A percentile compares a stretch with the other conserved stretches of the same genome.
Evolutionary conservation across 2,113 vertebrate species (phyloP).

Genomic region (Mesoclemmys tuberculata): DNA sequence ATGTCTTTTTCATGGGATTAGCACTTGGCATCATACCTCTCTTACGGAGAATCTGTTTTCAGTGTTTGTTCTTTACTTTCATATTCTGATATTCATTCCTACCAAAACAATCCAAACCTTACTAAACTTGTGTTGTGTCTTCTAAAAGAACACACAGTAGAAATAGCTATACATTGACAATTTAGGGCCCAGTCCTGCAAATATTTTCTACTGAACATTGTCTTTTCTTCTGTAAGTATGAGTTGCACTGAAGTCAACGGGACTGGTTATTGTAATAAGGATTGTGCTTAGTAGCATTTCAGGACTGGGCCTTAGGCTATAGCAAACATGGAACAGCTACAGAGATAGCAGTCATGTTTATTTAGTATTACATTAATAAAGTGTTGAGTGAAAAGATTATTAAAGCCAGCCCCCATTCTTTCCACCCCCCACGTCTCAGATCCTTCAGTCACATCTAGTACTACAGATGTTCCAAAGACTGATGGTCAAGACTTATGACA

Average conservation of each 20-base stretch:
- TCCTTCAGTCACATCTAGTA: accelerated
- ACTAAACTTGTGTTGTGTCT: neutral
- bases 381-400: neutral
- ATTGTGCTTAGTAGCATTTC: accelerated
- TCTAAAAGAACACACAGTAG: neutral
- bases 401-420: neutral
- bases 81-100: neutral
- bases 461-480: neutral
- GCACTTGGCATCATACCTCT: neutral
- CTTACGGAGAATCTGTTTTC: neutral
- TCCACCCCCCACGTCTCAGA: neutral
- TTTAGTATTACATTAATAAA: accelerated
- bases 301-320: neutral
- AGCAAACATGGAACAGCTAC: accelerated
- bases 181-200: neutral
- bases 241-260: neutral
- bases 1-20: neutral
- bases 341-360: accelerated
- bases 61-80: neutral
- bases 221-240: neutral
- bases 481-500: accelerated
- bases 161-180: accelerated
- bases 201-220: neutral
- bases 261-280: neutral
- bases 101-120: neutral